Evolutionary conservation across 2,797 vertebrate genomes (phyloP), one percentile per base, ranked within the genome.

Genomic region (Arrhamphus sclerolepis): DNA sequence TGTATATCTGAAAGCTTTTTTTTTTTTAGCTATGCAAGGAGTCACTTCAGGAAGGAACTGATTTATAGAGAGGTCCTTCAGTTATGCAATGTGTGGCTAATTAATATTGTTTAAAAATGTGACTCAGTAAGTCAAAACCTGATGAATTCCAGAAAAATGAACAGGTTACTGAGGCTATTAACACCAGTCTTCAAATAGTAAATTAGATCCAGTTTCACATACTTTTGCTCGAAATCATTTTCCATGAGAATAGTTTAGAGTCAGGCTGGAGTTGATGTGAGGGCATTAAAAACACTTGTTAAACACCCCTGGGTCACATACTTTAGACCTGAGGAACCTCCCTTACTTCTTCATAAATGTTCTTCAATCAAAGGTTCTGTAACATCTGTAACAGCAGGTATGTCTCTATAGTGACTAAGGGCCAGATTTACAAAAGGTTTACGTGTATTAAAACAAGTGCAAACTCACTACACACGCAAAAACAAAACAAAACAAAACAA

Each of bases 21-120:
- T n/a, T n/a, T n/a, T n/a, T n/a, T n/a, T 29, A 48, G 52, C 42
- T 44, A 60, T 56, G 61, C 41, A 58, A 31, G 63, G 40, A 68
- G 47, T 29, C 60, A 56, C 39, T 22, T 54, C n/a, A 8, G 57
- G 24, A 68, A 67, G 60, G 3, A 62, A 38, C 13, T 16, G 34
- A 38, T 38, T 52, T 11, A 51, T 18, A 9, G 13, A 39, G 1
- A 62, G 46, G 48, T 26, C 16, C 19, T 46, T 52, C 18, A 62
- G 56, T 48, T 53, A n/a, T 26, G 9, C n/a, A 41, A 1, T 53
- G 46, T 57, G 22, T 50, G 48, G 57, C 47, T 24, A 58, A 55
- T 16, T 0, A 14, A 38, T 42, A 42, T 28, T 17, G 11, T 65
- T 44, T 38, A 13, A 38, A 16, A 13, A 38, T 8, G 21, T 47